Conservation (phyloP, 2,797 vertebrate species). For the Poecilia velifera region DNA sequence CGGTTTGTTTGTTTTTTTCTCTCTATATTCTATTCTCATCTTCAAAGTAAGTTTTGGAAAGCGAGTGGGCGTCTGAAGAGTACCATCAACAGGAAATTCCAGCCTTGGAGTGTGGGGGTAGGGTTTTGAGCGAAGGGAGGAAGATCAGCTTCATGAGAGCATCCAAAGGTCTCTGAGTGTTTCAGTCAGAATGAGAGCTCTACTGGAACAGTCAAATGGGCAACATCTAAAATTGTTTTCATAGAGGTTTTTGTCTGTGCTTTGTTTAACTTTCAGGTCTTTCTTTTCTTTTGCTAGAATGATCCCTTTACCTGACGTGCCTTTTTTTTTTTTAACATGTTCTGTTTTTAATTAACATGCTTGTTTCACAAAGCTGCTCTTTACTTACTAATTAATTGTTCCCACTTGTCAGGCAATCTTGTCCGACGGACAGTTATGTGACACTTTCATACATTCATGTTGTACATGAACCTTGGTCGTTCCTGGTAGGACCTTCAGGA, state of each 20-base stretch:
- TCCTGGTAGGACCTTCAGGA: neutral
- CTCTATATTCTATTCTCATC: conserved; percentile 53
- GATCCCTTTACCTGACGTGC: conserved; percentile 9
- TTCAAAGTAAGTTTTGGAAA: conserved; percentile 69
- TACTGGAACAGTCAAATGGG: conserved; percentile 20
- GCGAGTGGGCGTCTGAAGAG: conserved; percentile 70
- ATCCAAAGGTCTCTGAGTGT: conserved; percentile 57
- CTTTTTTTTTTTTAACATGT: conserved; percentile 3
- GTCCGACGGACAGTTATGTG: neutral
- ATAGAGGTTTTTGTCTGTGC: neutral
- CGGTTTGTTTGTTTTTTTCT: conserved; percentile 24
- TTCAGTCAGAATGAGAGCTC: conserved; percentile 39
- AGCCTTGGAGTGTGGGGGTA: conserved; percentile 65
- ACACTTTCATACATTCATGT: neutral
- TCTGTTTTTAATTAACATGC: conserved; percentile 27
- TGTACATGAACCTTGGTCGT: neutral
- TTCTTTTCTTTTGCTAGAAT: conserved; percentile 9
- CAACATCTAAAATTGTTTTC: conserved; percentile 16
- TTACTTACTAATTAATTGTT: conserved; percentile 10
- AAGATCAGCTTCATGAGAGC: conserved; percentile 56
- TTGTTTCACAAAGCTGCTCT: conserved; percentile 17
- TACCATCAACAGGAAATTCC: conserved; percentile 85
- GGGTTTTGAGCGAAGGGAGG: conserved; percentile 51
- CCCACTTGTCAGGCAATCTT: neutral
- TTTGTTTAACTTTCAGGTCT: neutral